Base-by-base conservation (phyloP, 2,888 invertebrate species). In the Parnassius apollo region DNA sequence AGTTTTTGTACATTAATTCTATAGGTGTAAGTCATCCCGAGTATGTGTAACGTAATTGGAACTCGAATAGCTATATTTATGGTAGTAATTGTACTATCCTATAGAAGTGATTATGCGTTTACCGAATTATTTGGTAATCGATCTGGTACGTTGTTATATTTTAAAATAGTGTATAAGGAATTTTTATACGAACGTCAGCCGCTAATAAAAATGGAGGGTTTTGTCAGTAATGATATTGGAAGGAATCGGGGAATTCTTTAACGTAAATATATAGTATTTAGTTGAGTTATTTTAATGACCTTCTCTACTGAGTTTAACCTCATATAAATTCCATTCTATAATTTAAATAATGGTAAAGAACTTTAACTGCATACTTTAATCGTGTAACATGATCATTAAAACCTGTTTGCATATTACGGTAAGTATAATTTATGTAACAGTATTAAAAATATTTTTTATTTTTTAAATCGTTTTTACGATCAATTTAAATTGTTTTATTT, bases 71-170 rank as follows among this genome's bases (percentile, higher is more conserved):
- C 82, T 68, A 75, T 76, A 73, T 78, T 83, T 77, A 74, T 65
- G 71, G 82, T 88, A 86, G 90, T 88, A 78, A 83, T 78, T 80
- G 81, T 81, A 78, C 81, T 84, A 82, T 83, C 77, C 80, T 78
- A 75, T 80, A 71, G 80, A 83, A 84, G 86, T 81, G 88, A 88
- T 89, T 88, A 91, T 90, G 81, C 87, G 77, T 85, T 91, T 89
- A 90, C 88, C 78, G 81, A 82, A 85, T 84, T 82, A 88, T 88
- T 85, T 82, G 80, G 87, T 89, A 89, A 89, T 86, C 84, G 84
- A 74, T 76, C 69, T 67, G 64, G 68, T 72, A 71, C 71, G 73
- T 69, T 69, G 73, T 75, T 83, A 84, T 85, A 84, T 86, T 81
- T 35, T 80, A 81, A 80, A 84, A 83, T 70, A 69, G 70, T 72